Conservation (phyloP, 2,113 vertebrate genomes). For the Orycteropus afer region DNA sequence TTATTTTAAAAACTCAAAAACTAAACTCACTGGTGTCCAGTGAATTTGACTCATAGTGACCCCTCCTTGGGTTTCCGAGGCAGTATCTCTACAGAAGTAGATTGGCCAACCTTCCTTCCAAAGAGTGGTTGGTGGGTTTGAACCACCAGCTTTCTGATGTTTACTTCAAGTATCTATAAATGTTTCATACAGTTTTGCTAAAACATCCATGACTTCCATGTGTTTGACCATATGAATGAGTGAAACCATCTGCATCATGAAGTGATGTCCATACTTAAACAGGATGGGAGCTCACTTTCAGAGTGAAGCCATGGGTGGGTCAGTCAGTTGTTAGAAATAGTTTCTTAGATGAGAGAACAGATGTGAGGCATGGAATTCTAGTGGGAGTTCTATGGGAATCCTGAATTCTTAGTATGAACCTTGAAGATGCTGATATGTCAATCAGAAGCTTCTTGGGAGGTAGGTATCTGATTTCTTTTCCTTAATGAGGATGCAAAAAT, state of each 20-base stretch:
- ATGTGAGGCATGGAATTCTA: not conserved
- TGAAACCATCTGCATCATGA: not conserved
- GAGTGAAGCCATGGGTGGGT: not conserved
- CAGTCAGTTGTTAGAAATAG: not conserved
- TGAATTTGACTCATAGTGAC: too few relatives aligned
- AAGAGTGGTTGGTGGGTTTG: too few relatives aligned
- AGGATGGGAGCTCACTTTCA: not conserved
- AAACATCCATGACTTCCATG: not conserved
- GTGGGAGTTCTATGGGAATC: not conserved
- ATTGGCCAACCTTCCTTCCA: too few relatives aligned
- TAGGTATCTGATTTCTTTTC: not conserved
- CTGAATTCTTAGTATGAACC: not conserved
- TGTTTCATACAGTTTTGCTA: not conserved
- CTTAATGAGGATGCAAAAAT: not conserved
- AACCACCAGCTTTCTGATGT: too few relatives aligned
- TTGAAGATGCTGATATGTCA: not conserved
- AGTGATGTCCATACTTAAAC: not conserved
- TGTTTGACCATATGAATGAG: not conserved
- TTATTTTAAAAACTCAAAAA: too few relatives aligned
- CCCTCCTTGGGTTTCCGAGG: too few relatives aligned
- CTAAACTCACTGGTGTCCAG: too few relatives aligned
- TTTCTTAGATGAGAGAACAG: not conserved
- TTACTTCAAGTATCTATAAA: not conserved
- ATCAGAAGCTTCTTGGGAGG: not conserved
- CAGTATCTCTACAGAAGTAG: too few relatives aligned